A percentile compares a stretch with the other conserved stretches of the same genome.
These are phyloP conservation scores for Chironomus tentans DNA, from an alignment of 2,888 invertebrate species.

Conservation along the genomic window DNA sequence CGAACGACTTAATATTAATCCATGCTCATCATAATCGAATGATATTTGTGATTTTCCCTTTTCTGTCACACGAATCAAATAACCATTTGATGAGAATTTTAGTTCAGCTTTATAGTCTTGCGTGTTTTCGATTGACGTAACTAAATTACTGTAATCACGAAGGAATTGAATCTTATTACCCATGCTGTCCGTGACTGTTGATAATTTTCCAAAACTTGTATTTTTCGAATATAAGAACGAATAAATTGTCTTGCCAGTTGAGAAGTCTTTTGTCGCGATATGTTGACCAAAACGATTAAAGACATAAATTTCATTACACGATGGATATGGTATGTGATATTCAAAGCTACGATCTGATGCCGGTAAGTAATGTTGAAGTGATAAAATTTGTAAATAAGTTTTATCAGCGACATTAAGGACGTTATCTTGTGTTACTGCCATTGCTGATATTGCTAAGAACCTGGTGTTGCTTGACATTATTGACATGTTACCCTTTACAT, in stretches of 20 bases:
- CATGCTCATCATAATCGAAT: conserved; percentile 84
- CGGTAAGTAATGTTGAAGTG: conserved; percentile 78
- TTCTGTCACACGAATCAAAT: conserved; percentile 77
- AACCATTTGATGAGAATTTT: conserved; percentile 86
- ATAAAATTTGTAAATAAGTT: conserved; percentile 74
- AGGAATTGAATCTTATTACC: conserved; percentile 87
- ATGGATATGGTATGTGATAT: conserved; percentile 87
- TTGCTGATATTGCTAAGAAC: conserved; percentile 78
- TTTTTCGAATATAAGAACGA: conserved; percentile 95
- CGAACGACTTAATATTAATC: conserved; percentile 74
- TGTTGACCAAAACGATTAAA: conserved; percentile 96
- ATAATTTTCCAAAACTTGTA: conserved; percentile 88
- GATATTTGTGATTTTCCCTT: conserved; percentile 83
- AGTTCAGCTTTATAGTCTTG: conserved; percentile 88
- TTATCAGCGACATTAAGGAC: conserved; percentile 93
- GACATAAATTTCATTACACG: conserved; percentile 86
- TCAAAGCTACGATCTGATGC: conserved; percentile 81
- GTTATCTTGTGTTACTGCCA: conserved; percentile 93
- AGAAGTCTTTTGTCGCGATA: conserved; percentile 84
- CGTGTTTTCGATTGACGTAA: conserved; percentile 88
- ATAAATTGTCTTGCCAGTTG: conserved; percentile 90
- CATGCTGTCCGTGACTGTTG: conserved; percentile 87
- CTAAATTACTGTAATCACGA: conserved; percentile 85
- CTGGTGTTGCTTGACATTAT: conserved; percentile 82
- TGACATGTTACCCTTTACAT: conserved; percentile 65